Conservation (phyloP, 2,888 invertebrate species). For the Drosophila atripex region DNA sequence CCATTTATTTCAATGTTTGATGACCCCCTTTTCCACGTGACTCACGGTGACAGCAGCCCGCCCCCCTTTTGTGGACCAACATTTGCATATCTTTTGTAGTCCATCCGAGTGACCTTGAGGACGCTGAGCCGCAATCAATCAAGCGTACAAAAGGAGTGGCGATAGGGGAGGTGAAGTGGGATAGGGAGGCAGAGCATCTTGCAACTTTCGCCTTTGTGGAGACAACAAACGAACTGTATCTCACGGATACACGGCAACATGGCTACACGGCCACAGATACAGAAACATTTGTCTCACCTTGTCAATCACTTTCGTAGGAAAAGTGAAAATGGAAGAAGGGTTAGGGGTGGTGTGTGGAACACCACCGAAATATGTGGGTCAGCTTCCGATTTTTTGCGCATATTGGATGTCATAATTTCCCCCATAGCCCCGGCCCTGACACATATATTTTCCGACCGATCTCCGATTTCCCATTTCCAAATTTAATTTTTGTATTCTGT, state of each 20-base stretch:
- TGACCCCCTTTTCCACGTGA: slow-evolving; percentile 13
- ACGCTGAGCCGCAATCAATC: slow-evolving; percentile 43
- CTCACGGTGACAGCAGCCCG: slow-evolving; percentile 9
- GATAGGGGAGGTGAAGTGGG: background rate
- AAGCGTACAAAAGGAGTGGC: slow-evolving; percentile 19
- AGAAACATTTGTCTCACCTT: slow-evolving; percentile 62
- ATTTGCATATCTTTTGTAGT: slow-evolving; percentile 71
- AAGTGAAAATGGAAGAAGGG: slow-evolving; percentile 36
- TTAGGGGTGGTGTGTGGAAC: background rate
- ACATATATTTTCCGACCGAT: slow-evolving; percentile 34
- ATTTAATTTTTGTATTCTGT: slow-evolving; percentile 10
- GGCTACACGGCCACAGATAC: slow-evolving; percentile 17
- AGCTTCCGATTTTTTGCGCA: slow-evolving; percentile 27
- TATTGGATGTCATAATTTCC: slow-evolving; percentile 38
- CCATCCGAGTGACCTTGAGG: slow-evolving; percentile 56
- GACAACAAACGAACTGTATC: slow-evolving; percentile 42
- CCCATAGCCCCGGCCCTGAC: slow-evolving; percentile 1
- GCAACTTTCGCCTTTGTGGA: slow-evolving; percentile 34
- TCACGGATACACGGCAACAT: slow-evolving; percentile 26
- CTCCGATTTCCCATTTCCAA: slow-evolving; percentile 31
- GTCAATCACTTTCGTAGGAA: slow-evolving; percentile 62
- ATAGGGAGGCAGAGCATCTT: slow-evolving; percentile 30
- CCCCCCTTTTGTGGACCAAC: slow-evolving; percentile 25
- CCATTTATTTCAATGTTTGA: slow-evolving; percentile 24
- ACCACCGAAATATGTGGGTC: slow-evolving; percentile 32